phyloP scores from a whole-genome alignment of 2,888 invertebrate species.

The Cynaeus angustus region DNA sequence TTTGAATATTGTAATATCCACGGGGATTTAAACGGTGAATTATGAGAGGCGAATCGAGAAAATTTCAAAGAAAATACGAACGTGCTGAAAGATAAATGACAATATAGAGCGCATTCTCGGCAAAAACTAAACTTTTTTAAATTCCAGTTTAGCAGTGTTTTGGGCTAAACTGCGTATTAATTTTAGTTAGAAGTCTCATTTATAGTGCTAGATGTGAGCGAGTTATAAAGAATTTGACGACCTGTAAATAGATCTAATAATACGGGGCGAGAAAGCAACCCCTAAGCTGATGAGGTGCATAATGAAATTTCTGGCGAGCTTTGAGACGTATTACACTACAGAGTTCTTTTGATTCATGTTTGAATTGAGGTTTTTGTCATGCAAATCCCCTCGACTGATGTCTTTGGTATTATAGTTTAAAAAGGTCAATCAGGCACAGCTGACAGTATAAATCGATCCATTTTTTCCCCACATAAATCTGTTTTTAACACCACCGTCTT shows the following conservation, averaged over 20 bases:
- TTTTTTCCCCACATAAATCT: slow-evolving; percentile 17
- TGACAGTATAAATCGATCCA: slow-evolving; percentile 38
- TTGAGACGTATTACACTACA: slow-evolving; percentile 18
- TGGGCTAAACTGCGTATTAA: too few species aligned
- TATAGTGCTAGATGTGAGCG: too few species aligned
- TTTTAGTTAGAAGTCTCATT: too few species aligned
- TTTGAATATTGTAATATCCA: slow-evolving; percentile 8
- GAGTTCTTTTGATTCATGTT: slow-evolving; percentile 23
- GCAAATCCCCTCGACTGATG: slow-evolving; percentile 32
- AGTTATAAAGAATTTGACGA: too few species aligned
- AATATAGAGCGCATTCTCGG: slow-evolving; percentile 25
- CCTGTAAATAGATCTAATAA: too few species aligned
- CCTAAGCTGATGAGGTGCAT: slow-evolving; percentile 1
- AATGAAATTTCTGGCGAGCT: slow-evolving; percentile 19
- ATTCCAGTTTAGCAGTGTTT: too few species aligned
- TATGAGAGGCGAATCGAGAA: slow-evolving; percentile 9
- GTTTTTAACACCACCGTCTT: slow-evolving; percentile 28
- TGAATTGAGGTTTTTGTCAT: slow-evolving; percentile 28
- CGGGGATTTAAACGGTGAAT: slow-evolving; percentile 14
- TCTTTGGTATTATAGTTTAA: slow-evolving; percentile 30
- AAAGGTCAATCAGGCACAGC: slow-evolving; percentile 39
- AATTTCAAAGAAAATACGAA: neutral
- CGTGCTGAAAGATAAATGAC: slow-evolving; percentile 16
- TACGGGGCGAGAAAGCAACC: neutral
- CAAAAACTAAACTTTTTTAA: neutral